Evolutionary conservation across 2,888 invertebrate genomes (phyloP).

Genomic region (Troilus luridus): DNA sequence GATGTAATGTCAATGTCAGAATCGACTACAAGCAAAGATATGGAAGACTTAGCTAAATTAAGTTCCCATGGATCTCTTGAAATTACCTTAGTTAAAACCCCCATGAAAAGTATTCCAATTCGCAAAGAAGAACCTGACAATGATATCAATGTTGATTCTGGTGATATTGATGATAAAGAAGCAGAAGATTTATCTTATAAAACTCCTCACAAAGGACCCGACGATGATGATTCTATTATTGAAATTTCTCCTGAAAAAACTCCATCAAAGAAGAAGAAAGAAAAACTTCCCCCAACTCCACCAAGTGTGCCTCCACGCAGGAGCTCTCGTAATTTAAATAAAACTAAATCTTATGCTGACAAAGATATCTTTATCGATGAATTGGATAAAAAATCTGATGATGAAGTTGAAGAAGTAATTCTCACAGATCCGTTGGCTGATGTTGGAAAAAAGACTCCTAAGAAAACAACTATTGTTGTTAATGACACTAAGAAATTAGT

Average conservation of each 20-base stretch:
- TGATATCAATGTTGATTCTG: constrained; percentile 66
- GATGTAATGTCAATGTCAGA: constrained; percentile 47
- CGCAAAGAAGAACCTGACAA: constrained; percentile 59
- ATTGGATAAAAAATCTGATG: constrained; percentile 60
- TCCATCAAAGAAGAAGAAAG: constrained; percentile 64
- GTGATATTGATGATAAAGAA: constrained; percentile 64
- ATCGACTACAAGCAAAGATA: constrained; percentile 58
- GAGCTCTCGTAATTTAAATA: constrained; percentile 75
- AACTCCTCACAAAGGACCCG: constrained; percentile 66
- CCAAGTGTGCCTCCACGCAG: constrained; percentile 71
- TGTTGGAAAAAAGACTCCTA: constrained; percentile 69
- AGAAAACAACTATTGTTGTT: constrained; percentile 75
- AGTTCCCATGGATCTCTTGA: constrained; percentile 63
- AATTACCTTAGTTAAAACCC: constrained; percentile 62
- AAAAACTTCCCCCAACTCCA: constrained; percentile 63
- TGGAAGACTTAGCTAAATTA: constrained; percentile 62
- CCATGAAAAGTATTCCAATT: constrained; percentile 41
- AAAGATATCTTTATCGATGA: constrained; percentile 67
- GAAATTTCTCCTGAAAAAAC: constrained; percentile 63
- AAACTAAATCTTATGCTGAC: constrained; percentile 72
- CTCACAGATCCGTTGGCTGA: constrained; percentile 74
- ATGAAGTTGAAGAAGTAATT: constrained; percentile 71
- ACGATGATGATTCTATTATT: constrained; percentile 60
- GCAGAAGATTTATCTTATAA: constrained; percentile 66
- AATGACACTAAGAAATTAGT: constrained; percentile 81